These are phyloP conservation scores for Hepsetus odoe DNA, from an alignment of 2,113 vertebrate species.

Conservation along the genomic window DNA sequence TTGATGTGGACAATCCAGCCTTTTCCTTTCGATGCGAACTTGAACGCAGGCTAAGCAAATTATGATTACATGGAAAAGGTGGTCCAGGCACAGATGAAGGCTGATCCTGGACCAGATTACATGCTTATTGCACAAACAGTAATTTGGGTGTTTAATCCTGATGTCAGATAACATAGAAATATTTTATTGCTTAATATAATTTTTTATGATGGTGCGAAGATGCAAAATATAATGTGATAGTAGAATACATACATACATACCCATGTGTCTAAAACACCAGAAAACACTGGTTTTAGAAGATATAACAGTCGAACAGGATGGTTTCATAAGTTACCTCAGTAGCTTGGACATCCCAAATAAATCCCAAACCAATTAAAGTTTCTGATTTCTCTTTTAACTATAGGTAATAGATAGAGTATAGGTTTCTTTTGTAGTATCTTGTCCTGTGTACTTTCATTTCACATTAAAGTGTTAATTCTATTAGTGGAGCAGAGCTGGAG, in stretches of 20 bases:
- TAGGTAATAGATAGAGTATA: too few relatives aligned
- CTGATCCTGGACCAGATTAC: not conserved
- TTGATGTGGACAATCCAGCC: slow-evolving; percentile 72
- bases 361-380: not conserved
- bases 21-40: slow-evolving; percentile 64
- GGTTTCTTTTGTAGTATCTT: not conserved
- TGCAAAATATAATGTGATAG: too few relatives aligned
- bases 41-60: slow-evolving; percentile 70
- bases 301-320: too few relatives aligned
- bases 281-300: too few relatives aligned
- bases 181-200: too few relatives aligned
- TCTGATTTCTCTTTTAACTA: too few relatives aligned
- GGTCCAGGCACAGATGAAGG: not conserved
- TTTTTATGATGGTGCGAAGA: too few relatives aligned
- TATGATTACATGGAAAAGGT: slow-evolving; percentile 69
- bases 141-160: not conserved
- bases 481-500: too few relatives aligned
- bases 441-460: not conserved
- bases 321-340: too few relatives aligned
- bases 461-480: too few relatives aligned
- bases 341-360: not conserved
- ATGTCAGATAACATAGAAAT: not conserved
- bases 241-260: too few relatives aligned
- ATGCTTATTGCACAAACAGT: not conserved
- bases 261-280: too few relatives aligned